phyloP scores from a whole-genome alignment of 2,797 vertebrate genomes.

The Nyctibius grandis region DNA sequence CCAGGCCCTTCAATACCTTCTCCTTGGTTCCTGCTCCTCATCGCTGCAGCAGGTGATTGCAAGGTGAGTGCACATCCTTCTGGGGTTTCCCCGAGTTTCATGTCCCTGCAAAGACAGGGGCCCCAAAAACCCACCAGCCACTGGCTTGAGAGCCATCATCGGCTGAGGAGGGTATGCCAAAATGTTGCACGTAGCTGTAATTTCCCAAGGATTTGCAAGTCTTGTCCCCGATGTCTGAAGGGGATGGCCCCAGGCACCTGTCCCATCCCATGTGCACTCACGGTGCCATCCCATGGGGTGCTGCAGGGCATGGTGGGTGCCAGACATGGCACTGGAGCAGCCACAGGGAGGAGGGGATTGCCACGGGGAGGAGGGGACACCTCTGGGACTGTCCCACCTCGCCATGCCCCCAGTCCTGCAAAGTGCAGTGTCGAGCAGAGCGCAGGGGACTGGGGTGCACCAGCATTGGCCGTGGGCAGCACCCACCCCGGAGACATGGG shows the following conservation, averaged over 20 bases:
- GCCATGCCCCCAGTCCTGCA: background rate
- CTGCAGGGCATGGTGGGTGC: background rate
- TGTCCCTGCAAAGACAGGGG: background rate
- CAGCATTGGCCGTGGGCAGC: background rate
- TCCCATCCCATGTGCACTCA: accelerated
- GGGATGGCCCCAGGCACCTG: background rate
- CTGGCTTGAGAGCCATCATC: background rate
- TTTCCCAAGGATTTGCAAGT: background rate
- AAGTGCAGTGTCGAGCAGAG: background rate
- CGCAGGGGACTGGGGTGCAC: background rate
- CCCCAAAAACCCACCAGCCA: background rate
- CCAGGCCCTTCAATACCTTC: conserved; percentile 4
- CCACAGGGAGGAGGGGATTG: background rate
- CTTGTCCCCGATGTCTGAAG: background rate
- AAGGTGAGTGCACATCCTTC: background rate
- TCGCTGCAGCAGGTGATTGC: background rate
- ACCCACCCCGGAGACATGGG: background rate
- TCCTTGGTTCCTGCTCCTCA: background rate
- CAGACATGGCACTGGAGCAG: background rate
- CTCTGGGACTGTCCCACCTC: background rate
- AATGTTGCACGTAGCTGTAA: background rate
- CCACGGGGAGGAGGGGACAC: background rate
- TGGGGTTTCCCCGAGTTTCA: background rate
- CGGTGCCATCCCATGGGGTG: accelerated
- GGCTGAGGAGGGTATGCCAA: background rate